Evolutionary conservation across 2,113 vertebrate species (phyloP).

Genomic region (Mormyrus iriodes): DNA sequence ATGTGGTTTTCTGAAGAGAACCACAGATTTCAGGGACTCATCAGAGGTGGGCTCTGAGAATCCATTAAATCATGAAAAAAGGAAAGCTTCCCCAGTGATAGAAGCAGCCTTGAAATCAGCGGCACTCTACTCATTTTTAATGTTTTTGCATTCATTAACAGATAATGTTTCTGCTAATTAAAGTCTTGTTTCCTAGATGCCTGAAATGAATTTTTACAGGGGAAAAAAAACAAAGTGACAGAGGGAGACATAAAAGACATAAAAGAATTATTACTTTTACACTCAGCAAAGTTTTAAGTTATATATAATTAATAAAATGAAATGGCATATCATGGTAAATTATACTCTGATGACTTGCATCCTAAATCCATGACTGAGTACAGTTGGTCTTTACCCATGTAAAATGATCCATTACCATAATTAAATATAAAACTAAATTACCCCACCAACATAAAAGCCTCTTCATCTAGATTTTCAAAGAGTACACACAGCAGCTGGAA

Average conservation of each 20-base stretch:
- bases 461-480: neutral
- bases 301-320: neutral
- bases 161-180: neutral
- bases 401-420: slow-evolving; percentile 4
- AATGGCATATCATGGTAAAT: neutral
- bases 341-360: neutral
- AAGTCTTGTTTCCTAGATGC: neutral
- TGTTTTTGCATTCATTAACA: neutral
- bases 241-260: neutral
- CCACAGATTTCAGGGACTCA: slow-evolving; percentile 24
- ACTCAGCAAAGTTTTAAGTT: neutral
- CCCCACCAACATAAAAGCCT: neutral
- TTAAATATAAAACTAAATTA: neutral
- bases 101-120: neutral
- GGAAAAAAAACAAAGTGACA: neutral
- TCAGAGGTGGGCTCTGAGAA: too few species aligned
- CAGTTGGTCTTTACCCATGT: neutral
- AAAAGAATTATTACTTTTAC: neutral
- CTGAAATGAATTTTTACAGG: neutral
- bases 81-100: neutral
- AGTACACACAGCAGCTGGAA: neutral
- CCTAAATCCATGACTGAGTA: neutral
- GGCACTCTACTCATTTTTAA: neutral
- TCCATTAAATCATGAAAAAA: neutral
- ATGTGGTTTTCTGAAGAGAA: neutral